Conservation (phyloP, 2,888 invertebrate species). For the Lasioglossum oenotherae region DNA sequence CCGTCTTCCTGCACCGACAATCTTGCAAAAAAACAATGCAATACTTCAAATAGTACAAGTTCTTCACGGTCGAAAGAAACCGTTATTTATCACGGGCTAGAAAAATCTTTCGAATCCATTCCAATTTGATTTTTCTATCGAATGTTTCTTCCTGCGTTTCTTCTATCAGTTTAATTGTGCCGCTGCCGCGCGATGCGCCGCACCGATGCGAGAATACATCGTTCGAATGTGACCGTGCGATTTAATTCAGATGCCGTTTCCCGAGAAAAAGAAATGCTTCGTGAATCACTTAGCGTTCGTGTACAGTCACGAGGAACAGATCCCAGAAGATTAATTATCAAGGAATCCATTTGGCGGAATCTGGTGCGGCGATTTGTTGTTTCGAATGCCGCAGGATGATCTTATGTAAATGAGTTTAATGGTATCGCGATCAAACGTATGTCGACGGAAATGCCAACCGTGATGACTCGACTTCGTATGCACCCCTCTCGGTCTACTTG, state of each 20-base stretch:
- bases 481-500: slow-evolving; percentile 6
- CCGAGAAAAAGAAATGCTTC: neutral
- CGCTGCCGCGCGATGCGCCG: neutral
- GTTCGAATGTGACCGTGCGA: neutral
- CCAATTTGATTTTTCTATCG: neutral
- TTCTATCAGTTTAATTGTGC: neutral
- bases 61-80: neutral
- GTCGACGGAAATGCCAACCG: slow-evolving; percentile 46
- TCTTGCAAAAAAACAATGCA: neutral
- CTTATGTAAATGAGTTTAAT: slow-evolving; percentile 34
- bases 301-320: slow-evolving; percentile 1
- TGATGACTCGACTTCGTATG: slow-evolving; percentile 17
- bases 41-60: neutral
- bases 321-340: slow-evolving; percentile 74
- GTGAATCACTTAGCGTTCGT: slow-evolving; percentile 11
- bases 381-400: slow-evolving; percentile 24
- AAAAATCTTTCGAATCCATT: neutral
- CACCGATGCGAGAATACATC: neutral
- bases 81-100: neutral
- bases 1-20: neutral
- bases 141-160: neutral
- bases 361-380: slow-evolving; percentile 45
- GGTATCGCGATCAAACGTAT: slow-evolving; percentile 46
- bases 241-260: slow-evolving; percentile 17
- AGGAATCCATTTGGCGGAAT: slow-evolving; percentile 69